Conservation (phyloP, 1,140 invertebrate genomes). For the Drosophila bifasciata region DNA sequence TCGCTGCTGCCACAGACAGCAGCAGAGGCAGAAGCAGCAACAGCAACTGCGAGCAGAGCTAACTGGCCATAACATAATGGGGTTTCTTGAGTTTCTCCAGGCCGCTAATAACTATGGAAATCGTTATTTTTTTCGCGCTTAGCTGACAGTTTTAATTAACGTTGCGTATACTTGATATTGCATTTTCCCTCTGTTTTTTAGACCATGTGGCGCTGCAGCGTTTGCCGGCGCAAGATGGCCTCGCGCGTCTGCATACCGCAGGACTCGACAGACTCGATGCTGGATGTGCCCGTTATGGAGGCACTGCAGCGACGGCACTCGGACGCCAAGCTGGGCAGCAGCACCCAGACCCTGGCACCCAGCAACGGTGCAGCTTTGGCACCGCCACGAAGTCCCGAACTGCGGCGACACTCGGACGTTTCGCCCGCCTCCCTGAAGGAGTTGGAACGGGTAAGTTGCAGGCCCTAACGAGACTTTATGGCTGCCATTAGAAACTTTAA, state of each 20-base stretch:
- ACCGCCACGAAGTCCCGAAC: constrained; percentile 91
- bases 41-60: no score
- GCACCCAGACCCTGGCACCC: constrained; percentile 84
- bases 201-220: constrained; percentile 91
- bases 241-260: constrained; percentile 88
- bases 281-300: constrained; percentile 91
- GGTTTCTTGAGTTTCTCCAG: constrained; percentile 35
- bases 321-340: constrained; percentile 89
- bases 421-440: constrained; percentile 93
- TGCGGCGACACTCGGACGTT: constrained; percentile 92
- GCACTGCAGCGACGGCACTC: constrained; percentile 91
- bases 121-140: constrained; percentile 48
- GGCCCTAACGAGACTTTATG: no score
- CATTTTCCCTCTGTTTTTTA: constrained; percentile 77
- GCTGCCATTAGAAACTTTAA: no score
- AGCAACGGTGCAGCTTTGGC: constrained; percentile 86
- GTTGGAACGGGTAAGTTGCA: constrained; percentile 89
- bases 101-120: constrained; percentile 58
- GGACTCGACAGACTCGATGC: constrained; percentile 91
- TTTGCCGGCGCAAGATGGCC: constrained; percentile 91
- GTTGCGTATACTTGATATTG: constrained; percentile 31
- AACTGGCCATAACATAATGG: constrained; percentile 28
- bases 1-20: constrained; percentile 24
- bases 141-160: constrained; percentile 64
- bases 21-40: background rate